Base-by-base conservation (phyloP, 2,888 invertebrate species). In the Sthenelais limicola region DNA sequence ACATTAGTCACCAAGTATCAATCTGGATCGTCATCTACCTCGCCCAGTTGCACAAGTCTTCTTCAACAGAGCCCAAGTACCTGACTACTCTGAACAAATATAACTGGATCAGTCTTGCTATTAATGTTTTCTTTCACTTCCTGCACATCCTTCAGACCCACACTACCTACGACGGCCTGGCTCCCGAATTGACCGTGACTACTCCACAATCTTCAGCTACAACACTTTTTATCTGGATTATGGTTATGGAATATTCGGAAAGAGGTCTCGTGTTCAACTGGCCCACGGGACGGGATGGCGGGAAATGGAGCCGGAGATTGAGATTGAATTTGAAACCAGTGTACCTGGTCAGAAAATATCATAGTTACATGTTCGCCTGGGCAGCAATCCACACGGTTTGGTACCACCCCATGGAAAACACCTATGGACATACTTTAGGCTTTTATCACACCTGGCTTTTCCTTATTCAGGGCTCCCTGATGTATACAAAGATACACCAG, bases 391-490 rank as follows among this genome's bases (percentile, higher is more conserved):
- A 76, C 33, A 79, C 79, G 3, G 78, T 79, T 49, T 79, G 79
- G 79, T 79, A 79, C 54, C 79, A 79, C 51, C 79, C 79, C 5
- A 77, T 79, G 78, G 79, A 79, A 62, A 79, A 78, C 68, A 79
- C 79, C 0, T 73, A 68, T 68, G 79, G 79, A 18, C 79, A 79
- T 51, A 78, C 71, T 4, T 51, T 77, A 30, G 79, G 79, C 12
- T 76, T 77, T 54, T 54, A 72, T 21, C 73, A 77, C 67, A 78
- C 78, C 4, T 79, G 74, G 74, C 69, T 79, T 28, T 69, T 79
- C 32, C 68, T 79, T 43, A 67, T 79, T 24, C 79, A 79, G 74
- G 77, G 78, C 5, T 73, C 73, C n/a, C 67, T 78, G 15, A 72
- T 73, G 62, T 76, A 73, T 47, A 78, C 78, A 4, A 62, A 74